Conservation (phyloP, 2,113 vertebrate genomes). For the Chaenogobius annularis region DNA sequence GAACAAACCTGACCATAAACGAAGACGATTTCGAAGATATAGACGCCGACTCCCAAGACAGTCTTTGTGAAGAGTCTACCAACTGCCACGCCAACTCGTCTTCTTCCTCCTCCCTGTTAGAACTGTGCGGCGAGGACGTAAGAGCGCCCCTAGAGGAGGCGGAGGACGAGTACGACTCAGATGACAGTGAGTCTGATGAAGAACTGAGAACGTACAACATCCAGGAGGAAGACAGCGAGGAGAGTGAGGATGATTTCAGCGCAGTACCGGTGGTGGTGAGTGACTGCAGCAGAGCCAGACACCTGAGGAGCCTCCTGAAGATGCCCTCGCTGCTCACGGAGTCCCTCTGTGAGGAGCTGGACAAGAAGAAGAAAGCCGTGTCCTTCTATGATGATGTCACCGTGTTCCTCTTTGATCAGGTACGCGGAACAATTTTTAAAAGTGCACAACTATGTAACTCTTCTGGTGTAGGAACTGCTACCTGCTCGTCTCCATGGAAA, state of each 20-base stretch:
- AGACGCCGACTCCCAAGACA: constrained; percentile 87
- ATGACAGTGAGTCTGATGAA: constrained; percentile 94
- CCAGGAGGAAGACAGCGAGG: constrained; percentile 87
- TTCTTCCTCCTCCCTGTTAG: constrained; percentile 68
- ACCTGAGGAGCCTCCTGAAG: constrained; percentile 93
- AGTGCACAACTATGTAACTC: not conserved
- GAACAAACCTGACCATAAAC: constrained; percentile 70
- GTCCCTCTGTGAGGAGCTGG: constrained; percentile 86
- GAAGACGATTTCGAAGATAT: constrained; percentile 78
- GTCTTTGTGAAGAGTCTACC: constrained; percentile 66
- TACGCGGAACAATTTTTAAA: constrained; percentile 46
- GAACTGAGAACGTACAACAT: constrained; percentile 92
- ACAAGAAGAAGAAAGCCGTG: constrained; percentile 94
- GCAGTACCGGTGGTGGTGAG: constrained; percentile 90
- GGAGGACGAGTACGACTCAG: constrained; percentile 87
- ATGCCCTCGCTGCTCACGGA: constrained; percentile 85
- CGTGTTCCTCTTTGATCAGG: constrained; percentile 98
- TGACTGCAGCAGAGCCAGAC: constrained; percentile 82
- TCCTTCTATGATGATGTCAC: constrained; percentile 98
- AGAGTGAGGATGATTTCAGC: constrained; percentile 88
- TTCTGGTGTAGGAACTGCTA: not conserved
- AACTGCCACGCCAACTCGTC: constrained; percentile 48
- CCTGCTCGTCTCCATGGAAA: not conserved
- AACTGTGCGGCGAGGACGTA: constrained; percentile 64
- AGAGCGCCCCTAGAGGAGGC: constrained; percentile 79